A percentile compares a stretch with the other conserved stretches of the same genome.
Evolutionary conservation across 2,797 vertebrate species (phyloP).

Genomic region (Oceanodroma leucorhoa): DNA sequence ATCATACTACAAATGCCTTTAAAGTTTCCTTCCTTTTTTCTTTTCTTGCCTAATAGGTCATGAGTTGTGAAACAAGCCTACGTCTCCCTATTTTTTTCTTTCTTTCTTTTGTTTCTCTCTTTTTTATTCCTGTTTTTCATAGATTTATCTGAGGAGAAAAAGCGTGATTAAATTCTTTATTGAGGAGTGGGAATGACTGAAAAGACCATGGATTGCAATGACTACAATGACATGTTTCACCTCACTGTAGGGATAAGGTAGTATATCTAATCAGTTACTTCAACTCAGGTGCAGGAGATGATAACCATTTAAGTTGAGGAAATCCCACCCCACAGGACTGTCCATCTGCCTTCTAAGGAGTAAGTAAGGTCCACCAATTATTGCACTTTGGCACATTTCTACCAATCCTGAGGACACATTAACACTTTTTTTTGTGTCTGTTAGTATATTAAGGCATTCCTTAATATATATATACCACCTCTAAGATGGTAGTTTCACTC

Average conservation of each 20-base stretch:
- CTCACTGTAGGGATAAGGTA: accelerated
- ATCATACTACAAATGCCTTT: background rate
- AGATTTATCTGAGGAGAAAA: background rate
- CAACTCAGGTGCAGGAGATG: background rate
- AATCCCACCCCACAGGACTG: background rate
- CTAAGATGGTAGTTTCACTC: accelerated
- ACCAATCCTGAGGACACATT: background rate
- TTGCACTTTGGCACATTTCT: background rate
- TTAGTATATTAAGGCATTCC: accelerated
- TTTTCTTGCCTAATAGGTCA: background rate
- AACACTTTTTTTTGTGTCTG: background rate
- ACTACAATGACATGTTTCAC: background rate
- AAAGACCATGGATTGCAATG: accelerated
- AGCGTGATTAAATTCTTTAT: background rate
- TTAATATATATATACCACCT: too few relatives aligned
- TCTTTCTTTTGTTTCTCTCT: background rate
- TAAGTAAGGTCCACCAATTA: background rate
- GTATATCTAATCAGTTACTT: background rate
- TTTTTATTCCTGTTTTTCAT: background rate
- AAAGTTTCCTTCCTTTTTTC: background rate
- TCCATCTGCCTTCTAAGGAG: background rate
- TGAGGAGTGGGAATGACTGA: background rate
- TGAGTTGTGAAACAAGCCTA: background rate
- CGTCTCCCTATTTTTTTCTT: background rate
- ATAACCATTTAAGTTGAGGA: background rate